phyloP scores from a whole-genome alignment of 1,140 invertebrate genomes.

The Pogonognathellus flavescens region DNA sequence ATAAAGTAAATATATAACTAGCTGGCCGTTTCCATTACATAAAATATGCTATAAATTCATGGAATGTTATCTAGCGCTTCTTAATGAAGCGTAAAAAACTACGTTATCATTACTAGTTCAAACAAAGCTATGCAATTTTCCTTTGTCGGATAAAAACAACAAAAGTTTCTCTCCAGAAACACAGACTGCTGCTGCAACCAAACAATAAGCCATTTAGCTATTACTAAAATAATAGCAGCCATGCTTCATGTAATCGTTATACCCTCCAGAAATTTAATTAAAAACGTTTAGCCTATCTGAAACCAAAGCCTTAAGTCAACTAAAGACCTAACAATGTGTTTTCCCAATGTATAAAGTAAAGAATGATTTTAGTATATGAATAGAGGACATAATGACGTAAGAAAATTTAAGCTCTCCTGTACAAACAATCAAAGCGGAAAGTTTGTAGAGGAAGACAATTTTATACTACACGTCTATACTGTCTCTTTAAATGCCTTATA shows the following conservation, averaged over 20 bases:
- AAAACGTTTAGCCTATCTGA: neutral
- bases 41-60: neutral
- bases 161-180: neutral
- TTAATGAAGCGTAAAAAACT: neutral
- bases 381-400: neutral
- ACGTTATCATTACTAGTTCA: neutral
- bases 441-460: neutral
- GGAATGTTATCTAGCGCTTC: neutral
- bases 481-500: neutral
- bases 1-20: too few species aligned
- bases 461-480: neutral
- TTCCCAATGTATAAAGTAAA: neutral
- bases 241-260: conserved; percentile 1
- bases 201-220: neutral
- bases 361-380: too few species aligned
- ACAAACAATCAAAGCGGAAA: neutral
- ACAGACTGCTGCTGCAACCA: neutral
- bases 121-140: neutral
- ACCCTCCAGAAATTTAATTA: conserved; percentile 22
- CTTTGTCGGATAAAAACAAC: conserved; percentile 19
- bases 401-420: neutral
- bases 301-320: neutral
- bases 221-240: neutral
- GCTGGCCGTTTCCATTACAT: too few species aligned
- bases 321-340: neutral